These are phyloP conservation scores for Oryzias sinensis DNA, from an alignment of 2,797 vertebrate species.

Conservation along the genomic window DNA sequence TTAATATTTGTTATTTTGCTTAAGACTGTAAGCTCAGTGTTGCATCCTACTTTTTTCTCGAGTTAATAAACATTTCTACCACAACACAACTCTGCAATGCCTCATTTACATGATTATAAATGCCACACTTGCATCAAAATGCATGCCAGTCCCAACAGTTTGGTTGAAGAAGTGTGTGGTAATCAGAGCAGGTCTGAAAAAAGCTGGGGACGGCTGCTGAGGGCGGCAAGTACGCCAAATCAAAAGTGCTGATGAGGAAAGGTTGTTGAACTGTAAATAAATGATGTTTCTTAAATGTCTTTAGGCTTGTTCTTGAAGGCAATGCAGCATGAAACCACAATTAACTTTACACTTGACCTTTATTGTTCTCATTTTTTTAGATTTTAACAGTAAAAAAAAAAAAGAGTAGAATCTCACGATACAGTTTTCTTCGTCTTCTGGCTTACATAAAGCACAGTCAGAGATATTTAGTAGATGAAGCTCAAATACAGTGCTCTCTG, in stretches of 20 bases:
- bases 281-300: conserved; percentile 42
- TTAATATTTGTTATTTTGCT: too few relatives aligned
- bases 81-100: too few relatives aligned
- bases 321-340: conserved; percentile 42
- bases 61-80: too few relatives aligned
- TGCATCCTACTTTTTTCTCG: too few relatives aligned
- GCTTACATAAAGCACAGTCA: background rate
- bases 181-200: conserved; percentile 11
- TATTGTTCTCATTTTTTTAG: conserved; percentile 8
- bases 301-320: conserved; percentile 19
- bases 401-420: too few relatives aligned
- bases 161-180: conserved; percentile 17
- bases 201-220: conserved; percentile 10
- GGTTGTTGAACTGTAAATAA: conserved; percentile 49
- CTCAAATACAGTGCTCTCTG: conserved; percentile 1
- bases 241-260: conserved; percentile 54
- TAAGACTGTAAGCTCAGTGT: too few relatives aligned
- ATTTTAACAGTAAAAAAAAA: too few relatives aligned
- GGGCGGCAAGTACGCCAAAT: conserved; percentile 25
- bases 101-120: conserved; percentile 3
- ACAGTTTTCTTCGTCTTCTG: background rate
- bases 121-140: background rate
- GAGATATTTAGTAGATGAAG: background rate
- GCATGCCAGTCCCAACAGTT: conserved; percentile 3
- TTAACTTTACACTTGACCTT: conserved; percentile 59